phyloP scores from a whole-genome alignment of 92 coral and sea anemone species.

The Zoanthus sociatus region DNA sequence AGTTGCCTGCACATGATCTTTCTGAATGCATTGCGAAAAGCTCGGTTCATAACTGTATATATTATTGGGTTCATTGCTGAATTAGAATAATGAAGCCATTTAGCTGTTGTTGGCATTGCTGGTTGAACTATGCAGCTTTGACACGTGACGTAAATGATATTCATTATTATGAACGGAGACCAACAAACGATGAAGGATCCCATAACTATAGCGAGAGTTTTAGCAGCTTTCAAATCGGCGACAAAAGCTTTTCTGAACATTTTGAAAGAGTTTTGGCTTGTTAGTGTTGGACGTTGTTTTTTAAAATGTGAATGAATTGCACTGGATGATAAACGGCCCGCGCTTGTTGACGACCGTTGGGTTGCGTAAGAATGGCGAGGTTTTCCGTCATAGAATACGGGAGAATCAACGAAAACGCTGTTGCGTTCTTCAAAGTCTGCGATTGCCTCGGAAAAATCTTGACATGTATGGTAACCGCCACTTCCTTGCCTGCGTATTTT shows the following conservation, averaged over 20 bases:
- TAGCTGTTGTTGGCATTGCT: constrained; percentile 48
- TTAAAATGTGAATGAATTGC: constrained; percentile 52
- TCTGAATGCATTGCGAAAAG: constrained; percentile 80
- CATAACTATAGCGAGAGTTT: constrained; percentile 88
- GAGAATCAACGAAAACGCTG: constrained; percentile 38
- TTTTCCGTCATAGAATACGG: constrained; percentile 39
- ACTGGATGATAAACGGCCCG: constrained; percentile 43
- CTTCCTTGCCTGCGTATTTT: constrained; percentile 65
- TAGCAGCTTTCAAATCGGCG: constrained; percentile 85
- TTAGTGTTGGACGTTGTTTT: constrained; percentile 51
- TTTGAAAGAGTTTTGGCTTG: constrained; percentile 70
- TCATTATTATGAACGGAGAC: constrained; percentile 79
- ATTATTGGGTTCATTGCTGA: constrained; percentile 86
- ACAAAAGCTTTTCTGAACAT: constrained; percentile 69
- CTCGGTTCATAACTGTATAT: constrained; percentile 77
- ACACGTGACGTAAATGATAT: constrained; percentile 67
- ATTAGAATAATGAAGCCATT: constrained; percentile 91
- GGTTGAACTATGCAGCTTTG: constrained; percentile 35
- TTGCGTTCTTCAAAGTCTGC: constrained; percentile 22
- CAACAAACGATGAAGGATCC: constrained; percentile 87
- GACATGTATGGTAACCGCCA: constrained; percentile 12
- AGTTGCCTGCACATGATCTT: constrained; percentile 71
- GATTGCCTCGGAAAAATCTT: constrained; percentile 44
- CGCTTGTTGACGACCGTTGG: constrained; percentile 26
- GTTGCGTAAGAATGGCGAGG: constrained; percentile 41